Evolutionary conservation across 1,140 invertebrate genomes (phyloP), one percentile per base, ranked within the genome.

Genomic region (Anastrepha ludens): DNA sequence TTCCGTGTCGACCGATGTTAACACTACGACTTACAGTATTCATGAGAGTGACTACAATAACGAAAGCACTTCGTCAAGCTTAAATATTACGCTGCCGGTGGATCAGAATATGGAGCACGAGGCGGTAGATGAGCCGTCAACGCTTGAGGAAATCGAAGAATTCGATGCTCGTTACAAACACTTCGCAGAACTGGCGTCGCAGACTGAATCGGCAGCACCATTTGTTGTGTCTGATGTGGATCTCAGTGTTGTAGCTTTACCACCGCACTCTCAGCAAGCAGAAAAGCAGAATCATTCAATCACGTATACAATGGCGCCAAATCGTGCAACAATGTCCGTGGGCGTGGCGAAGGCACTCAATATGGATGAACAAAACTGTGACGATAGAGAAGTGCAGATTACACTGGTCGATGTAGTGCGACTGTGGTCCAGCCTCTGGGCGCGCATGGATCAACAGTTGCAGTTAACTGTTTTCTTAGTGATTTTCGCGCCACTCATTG

Each of bases 141-240:
- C 74, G 7, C 13, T 55, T 20, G 74, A 81, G 50, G 74, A 81
- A 55, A 8, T 81, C 47, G 47, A 81, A 81, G 9, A 15, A 20
- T 81, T 29, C 47, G 74, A 81, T 81, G 87, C 81, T 29, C 86
- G 86, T 55, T 59, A 58, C 5, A 60, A 88, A 67, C 85, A 67
- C 6, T 91, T 91, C 47, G 89, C 91, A 64, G 85, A 90, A 60
- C 55, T 91, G 3, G 89, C 90, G 67, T 55, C 41, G 44, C 88
- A 90, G 58, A 91, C 74, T 2, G 86, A 41, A n/a, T 92, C 90
- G 7, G 87, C 90, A 81, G 90, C 91, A 4, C 91, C 91, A 0
- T 92, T 91, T 59, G 70, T 60, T 44, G 65, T 88, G 50, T 86
- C 87, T 13, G 44, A 70, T 20, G 70, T 86, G 29, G 58, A 64